Conservation (phyloP, 1,140 invertebrate genomes). For the Danaus plexippus region DNA sequence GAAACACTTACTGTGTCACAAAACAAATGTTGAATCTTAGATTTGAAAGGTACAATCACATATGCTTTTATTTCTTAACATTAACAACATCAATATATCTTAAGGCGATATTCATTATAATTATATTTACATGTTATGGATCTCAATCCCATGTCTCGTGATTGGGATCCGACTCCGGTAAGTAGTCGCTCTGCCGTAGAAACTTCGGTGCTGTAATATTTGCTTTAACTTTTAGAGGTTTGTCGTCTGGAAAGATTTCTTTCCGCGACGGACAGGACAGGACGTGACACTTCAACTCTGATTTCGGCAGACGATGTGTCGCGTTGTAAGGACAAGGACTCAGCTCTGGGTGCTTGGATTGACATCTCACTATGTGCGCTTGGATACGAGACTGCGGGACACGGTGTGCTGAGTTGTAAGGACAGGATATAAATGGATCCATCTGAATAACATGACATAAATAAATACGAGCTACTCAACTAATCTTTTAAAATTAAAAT, state of each 20-base stretch:
- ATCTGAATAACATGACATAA: slow-evolving; percentile 13
- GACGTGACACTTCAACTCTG: slow-evolving; percentile 30
- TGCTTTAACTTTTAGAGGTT: slow-evolving; percentile 12
- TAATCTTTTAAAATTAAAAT: slow-evolving; percentile 8
- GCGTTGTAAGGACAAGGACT: slow-evolving; percentile 61
- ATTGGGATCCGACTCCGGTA: slow-evolving; percentile 35
- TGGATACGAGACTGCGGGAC: slow-evolving; percentile 48
- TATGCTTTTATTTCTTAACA: no score
- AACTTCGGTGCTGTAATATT: slow-evolving; percentile 22
- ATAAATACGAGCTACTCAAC: background rate
- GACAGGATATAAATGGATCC: slow-evolving; percentile 58
- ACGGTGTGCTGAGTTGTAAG: slow-evolving; percentile 57
- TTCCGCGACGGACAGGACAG: slow-evolving; percentile 29
- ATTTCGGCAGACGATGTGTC: slow-evolving; percentile 49
- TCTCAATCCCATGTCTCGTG: slow-evolving; percentile 36
- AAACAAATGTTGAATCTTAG: no score
- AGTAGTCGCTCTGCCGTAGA: slow-evolving; percentile 27
- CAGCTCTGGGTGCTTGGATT: slow-evolving; percentile 42
- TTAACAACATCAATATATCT: no score
- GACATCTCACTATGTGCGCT: slow-evolving; percentile 59
- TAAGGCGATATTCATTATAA: no score
- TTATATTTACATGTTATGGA: no score
- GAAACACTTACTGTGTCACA: no score
- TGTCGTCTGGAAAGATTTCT: slow-evolving; percentile 23
- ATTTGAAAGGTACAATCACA: no score